Evolutionary conservation across 2,113 vertebrate species (phyloP).

Genomic region (Orcinus orca): DNA sequence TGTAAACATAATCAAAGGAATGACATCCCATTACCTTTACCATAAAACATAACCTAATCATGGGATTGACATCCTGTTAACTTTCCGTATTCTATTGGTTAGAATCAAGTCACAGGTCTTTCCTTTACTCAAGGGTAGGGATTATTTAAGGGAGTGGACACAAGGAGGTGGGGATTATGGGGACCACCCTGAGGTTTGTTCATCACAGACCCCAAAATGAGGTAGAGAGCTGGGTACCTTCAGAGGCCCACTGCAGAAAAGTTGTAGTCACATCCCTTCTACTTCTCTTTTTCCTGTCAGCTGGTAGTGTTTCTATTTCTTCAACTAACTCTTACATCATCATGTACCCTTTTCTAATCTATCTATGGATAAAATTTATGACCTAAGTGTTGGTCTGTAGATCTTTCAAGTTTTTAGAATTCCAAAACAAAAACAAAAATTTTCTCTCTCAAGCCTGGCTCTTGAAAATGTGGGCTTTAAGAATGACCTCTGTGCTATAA

Average conservation of each 20-base stretch:
- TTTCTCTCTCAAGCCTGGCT: neutral
- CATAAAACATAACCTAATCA: neutral
- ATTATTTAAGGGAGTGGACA: neutral
- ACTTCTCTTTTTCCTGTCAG: neutral
- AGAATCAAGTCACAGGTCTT: neutral
- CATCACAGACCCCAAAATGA: neutral
- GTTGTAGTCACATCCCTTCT: neutral
- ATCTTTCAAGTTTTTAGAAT: neutral
- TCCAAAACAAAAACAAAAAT: neutral
- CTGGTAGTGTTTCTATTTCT: neutral
- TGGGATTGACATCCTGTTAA: neutral
- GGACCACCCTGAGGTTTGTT: neutral
- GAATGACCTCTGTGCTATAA: neutral
- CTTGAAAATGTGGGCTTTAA: neutral
- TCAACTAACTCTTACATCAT: neutral
- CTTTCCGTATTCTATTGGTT: neutral
- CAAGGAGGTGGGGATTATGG: neutral
- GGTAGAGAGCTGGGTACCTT: neutral
- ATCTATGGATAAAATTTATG: neutral
- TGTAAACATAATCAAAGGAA: neutral
- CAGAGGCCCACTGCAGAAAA: neutral
- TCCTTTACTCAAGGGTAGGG: neutral
- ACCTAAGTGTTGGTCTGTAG: neutral
- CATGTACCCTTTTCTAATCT: neutral
- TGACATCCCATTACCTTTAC: neutral